phyloP scores from a whole-genome alignment of 2,113 vertebrate species.

The Anthoscopus minutus region DNA sequence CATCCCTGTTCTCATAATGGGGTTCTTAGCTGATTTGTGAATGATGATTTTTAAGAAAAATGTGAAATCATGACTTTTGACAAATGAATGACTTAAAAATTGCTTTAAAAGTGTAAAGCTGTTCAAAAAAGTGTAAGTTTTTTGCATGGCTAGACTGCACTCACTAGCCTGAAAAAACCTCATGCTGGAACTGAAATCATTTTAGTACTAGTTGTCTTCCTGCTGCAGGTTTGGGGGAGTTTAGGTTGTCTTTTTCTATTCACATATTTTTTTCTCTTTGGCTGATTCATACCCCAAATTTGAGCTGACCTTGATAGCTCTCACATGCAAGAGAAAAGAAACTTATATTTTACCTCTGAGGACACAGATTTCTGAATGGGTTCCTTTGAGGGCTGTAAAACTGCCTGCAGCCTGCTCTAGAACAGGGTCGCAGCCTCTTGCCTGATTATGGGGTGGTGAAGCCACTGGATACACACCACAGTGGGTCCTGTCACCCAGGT shows the following conservation, averaged over 20 bases:
- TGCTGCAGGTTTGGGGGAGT: background rate
- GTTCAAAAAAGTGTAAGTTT: background rate
- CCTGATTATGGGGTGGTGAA: background rate
- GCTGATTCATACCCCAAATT: background rate
- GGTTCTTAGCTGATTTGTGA: background rate
- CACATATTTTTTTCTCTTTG: background rate
- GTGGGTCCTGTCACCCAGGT: background rate
- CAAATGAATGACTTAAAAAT: background rate
- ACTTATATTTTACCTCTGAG: background rate
- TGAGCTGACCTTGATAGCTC: rapidly evolving
- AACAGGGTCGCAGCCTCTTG: background rate
- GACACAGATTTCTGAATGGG: background rate
- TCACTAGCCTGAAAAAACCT: background rate
- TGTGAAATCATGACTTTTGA: background rate
- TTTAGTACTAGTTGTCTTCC: background rate
- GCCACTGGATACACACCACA: background rate
- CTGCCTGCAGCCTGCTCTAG: background rate
- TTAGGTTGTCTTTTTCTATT: background rate
- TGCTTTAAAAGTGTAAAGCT: background rate
- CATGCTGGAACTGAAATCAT: background rate
- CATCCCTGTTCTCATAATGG: background rate
- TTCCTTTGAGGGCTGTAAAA: background rate
- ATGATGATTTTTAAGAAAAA: background rate
- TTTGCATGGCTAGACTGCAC: background rate
- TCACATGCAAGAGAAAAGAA: background rate